These are phyloP conservation scores for Schizopygopsis pylzovi DNA, from an alignment of 2,797 vertebrate species.

Conservation along the genomic window DNA sequence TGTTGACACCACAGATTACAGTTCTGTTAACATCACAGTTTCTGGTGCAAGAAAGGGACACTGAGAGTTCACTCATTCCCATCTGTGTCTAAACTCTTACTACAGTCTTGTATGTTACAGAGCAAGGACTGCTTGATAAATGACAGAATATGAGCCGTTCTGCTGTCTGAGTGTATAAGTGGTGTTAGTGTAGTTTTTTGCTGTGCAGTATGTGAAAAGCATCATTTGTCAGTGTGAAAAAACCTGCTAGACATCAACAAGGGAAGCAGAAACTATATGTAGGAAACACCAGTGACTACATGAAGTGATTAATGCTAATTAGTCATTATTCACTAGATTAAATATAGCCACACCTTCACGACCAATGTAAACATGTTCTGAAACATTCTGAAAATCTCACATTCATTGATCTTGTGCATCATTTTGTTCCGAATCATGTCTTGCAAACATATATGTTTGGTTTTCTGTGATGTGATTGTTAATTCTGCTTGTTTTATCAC, in stretches of 20 bases:
- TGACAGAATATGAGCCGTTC: background rate
- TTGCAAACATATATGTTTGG: no score
- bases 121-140: background rate
- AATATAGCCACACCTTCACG: background rate
- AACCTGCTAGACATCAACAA: constrained; percentile 6
- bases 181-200: background rate
- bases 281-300: background rate
- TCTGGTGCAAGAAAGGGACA: background rate
- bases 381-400: background rate
- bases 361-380: background rate
- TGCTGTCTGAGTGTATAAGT: constrained; percentile 6
- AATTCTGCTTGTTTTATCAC: no score
- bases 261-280: background rate
- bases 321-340: background rate
- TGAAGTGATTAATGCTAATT: background rate
- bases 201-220: constrained; percentile 2
- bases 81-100: constrained; percentile 7
- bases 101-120: background rate
- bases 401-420: background rate
- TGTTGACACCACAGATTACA: constrained; percentile 18
- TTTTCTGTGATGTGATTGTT: no score
- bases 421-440: no score
- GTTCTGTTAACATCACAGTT: constrained; percentile 17
- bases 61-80: constrained; percentile 6
- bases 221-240: constrained; percentile 12